phyloP scores from a whole-genome alignment of 1,140 invertebrate species.

The Temnothorax longispinosus region DNA sequence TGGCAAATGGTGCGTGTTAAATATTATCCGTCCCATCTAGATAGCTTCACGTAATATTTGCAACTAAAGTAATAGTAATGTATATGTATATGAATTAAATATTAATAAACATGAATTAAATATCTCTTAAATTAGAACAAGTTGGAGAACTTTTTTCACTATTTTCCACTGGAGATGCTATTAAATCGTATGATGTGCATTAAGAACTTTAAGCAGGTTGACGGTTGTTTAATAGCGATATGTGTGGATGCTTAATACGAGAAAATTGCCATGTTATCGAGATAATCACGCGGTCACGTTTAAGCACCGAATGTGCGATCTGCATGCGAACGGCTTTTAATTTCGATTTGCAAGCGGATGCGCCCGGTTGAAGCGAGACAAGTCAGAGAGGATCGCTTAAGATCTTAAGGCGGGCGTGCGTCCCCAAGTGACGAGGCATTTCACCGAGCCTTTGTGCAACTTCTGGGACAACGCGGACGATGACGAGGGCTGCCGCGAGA shows the following conservation, averaged over 20 bases:
- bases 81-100: no score
- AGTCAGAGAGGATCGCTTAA: conserved; percentile 55
- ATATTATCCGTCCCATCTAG: background rate
- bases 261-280: background rate
- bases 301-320: background rate
- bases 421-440: conserved; percentile 29
- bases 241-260: background rate
- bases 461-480: conserved; percentile 58
- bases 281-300: background rate
- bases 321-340: conserved; percentile 4
- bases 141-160: background rate
- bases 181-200: background rate
- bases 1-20: conserved; percentile 57
- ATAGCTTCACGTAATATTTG: background rate
- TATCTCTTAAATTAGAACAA: background rate
- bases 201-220: background rate
- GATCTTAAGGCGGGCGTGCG: conserved; percentile 1
- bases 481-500: conserved; percentile 39
- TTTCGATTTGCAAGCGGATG: conserved; percentile 18
- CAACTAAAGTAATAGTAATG: background rate
- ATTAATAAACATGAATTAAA: background rate
- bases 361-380: background rate
- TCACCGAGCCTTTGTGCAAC: conserved; percentile 65
- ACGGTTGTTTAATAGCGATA: background rate
- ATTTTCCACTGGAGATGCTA: background rate